phyloP scores from a whole-genome alignment of 2,797 vertebrate species.

The Jordanella pulchra region DNA sequence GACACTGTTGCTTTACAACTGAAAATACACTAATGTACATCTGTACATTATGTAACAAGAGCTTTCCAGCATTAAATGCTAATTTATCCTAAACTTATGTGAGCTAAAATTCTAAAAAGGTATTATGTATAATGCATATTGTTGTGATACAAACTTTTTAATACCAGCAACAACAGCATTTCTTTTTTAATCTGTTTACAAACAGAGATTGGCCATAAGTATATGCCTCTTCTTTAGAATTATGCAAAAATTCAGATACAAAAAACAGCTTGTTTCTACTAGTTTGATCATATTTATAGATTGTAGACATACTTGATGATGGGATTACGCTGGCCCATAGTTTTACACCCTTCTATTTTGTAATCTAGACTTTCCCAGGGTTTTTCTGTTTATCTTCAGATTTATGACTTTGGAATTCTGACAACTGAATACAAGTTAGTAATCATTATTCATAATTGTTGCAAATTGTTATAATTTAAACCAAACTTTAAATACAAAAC shows the following conservation, averaged over 20 bases:
- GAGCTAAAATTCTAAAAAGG: not conserved
- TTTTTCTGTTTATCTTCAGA: too few species aligned
- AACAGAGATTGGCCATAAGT: not conserved
- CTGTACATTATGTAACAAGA: slow-evolving; percentile 4
- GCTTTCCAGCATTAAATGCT: not conserved
- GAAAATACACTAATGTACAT: not conserved
- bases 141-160: not conserved
- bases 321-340: not conserved
- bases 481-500: not conserved
- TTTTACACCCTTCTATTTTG: not conserved
- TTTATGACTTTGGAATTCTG: too few species aligned
- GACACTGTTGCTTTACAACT: slow-evolving; percentile 2
- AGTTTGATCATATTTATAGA: not conserved
- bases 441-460: not conserved
- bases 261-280: not conserved
- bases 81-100: not conserved
- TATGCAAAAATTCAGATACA: not conserved
- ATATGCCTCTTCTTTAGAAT: not conserved
- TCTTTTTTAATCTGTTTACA: not conserved
- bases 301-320: not conserved
- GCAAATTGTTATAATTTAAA: not conserved
- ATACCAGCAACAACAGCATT: not conserved
- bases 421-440: not conserved
- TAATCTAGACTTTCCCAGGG: not conserved
- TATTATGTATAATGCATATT: not conserved